Percentiles rank a stretch among this genome's conserved stretches.
Conservation (phyloP, 37 sponge, comb jelly and placozoan genomes). For the Agelas oroides region DNA sequence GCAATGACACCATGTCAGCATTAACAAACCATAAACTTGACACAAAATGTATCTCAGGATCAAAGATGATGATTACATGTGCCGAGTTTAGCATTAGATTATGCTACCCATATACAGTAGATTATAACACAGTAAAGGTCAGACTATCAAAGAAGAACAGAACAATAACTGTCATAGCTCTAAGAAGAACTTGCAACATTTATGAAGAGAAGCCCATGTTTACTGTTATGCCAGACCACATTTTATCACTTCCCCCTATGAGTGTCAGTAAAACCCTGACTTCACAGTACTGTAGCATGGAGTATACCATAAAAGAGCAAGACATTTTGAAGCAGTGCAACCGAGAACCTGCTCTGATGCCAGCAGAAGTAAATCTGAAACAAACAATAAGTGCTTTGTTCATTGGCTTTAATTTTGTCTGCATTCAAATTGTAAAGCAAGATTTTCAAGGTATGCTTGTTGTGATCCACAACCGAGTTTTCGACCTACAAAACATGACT, state of each 20-base stretch:
- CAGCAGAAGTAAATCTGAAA: not conserved
- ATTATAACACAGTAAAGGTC: not conserved
- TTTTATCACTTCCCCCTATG: not conserved
- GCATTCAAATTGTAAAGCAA: no score
- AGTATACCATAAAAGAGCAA: no score
- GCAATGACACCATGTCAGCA: not conserved
- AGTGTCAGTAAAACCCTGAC: not conserved
- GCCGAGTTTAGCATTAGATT: not conserved
- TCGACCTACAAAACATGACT: not conserved
- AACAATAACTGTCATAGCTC: not conserved
- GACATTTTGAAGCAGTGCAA: not conserved
- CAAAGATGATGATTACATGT: conserved; percentile 5
- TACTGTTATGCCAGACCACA: not conserved
- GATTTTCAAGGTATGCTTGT: not conserved
- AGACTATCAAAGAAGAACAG: conserved; percentile 8
- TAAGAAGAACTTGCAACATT: not conserved
- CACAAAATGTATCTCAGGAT: not conserved
- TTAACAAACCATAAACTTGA: not conserved
- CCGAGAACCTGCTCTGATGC: not conserved
- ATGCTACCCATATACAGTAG: conserved; percentile 25
- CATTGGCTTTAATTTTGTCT: no score
- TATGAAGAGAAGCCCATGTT: not conserved
- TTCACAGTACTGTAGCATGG: no score
- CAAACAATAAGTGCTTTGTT: not conserved
- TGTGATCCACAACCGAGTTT: not conserved